Conservation (phyloP, 2,797 vertebrate species). For the Acipenser oxyrinchus region DNA sequence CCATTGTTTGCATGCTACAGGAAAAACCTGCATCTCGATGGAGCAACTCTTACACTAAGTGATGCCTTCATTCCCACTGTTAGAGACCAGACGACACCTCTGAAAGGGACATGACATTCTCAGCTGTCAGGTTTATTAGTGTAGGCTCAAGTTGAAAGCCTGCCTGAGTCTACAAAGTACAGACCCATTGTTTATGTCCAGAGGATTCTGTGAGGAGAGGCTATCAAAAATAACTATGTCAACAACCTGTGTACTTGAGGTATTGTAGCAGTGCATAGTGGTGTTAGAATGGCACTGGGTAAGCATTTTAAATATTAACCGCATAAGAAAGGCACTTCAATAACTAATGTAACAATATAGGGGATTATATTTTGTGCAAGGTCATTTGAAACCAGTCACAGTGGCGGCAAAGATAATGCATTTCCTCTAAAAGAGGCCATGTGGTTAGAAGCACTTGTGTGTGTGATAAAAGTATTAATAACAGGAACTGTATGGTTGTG, state of each 20-base stretch:
- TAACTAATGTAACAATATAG: background rate
- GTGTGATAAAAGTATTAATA: no score
- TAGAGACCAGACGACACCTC: slow-evolving; percentile 30
- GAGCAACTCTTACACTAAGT: background rate
- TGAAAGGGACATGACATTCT: slow-evolving; percentile 20
- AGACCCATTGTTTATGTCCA: slow-evolving; percentile 33
- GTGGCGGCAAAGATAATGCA: no score
- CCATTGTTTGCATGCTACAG: slow-evolving; percentile 1
- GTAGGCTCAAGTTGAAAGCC: slow-evolving; percentile 27
- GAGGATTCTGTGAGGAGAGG: slow-evolving; percentile 26
- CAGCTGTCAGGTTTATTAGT: slow-evolving; percentile 36
- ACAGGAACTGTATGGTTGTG: no score
- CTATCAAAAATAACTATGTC: slow-evolving; percentile 33
- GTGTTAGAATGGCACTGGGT: background rate
- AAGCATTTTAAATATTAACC: background rate
- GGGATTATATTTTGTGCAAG: background rate
- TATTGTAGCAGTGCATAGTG: background rate
- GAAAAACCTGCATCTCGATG: background rate
- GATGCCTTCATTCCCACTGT: slow-evolving; percentile 9
- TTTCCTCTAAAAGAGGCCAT: no score
- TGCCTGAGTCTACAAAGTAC: slow-evolving; percentile 14
- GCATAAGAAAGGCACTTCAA: background rate
- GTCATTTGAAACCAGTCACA: background rate
- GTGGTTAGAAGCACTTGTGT: no score
- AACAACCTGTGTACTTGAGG: background rate